Conservation (phyloP, 2,113 vertebrate species). For the Sinocyclocheilus anophthalmus region DNA sequence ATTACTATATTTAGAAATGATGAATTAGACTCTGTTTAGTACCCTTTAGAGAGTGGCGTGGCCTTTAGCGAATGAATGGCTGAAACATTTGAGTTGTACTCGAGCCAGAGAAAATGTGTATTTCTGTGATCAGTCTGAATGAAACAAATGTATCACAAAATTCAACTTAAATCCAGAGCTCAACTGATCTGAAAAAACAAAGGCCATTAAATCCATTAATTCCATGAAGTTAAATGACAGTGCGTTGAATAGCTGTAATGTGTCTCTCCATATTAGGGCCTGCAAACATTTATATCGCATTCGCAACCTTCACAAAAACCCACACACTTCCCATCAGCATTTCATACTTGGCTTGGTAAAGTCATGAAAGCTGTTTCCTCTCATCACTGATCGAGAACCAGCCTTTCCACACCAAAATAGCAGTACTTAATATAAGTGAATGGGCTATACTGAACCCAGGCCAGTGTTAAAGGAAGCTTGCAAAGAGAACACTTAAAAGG, state of each 20-base stretch:
- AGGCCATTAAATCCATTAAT: neutral
- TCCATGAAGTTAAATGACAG: neutral
- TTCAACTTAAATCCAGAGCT: neutral
- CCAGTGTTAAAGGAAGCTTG: neutral
- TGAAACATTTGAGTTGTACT: neutral
- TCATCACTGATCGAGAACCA: neutral
- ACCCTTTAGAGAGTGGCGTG: neutral
- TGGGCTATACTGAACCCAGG: conserved; percentile 8
- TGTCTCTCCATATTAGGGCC: neutral
- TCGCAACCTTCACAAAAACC: neutral
- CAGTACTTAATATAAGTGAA: neutral
- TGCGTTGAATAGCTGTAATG: neutral
- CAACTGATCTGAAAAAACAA: neutral
- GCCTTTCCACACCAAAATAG: neutral
- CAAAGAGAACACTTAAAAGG: neutral
- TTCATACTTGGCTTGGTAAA: neutral
- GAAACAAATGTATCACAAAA: neutral
- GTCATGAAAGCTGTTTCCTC: neutral
- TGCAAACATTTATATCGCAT: neutral
- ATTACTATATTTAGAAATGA: conserved; percentile 15
- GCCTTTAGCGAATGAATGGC: neutral
- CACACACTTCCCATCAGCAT: conserved; percentile 16
- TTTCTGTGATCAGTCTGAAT: neutral
- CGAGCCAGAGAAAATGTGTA: neutral
- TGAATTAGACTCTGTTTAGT: neutral